Evolutionary conservation across 2,888 invertebrate genomes (phyloP), one percentile per base, ranked within the genome.

Genomic region (Onthophagus sagittarius): DNA sequence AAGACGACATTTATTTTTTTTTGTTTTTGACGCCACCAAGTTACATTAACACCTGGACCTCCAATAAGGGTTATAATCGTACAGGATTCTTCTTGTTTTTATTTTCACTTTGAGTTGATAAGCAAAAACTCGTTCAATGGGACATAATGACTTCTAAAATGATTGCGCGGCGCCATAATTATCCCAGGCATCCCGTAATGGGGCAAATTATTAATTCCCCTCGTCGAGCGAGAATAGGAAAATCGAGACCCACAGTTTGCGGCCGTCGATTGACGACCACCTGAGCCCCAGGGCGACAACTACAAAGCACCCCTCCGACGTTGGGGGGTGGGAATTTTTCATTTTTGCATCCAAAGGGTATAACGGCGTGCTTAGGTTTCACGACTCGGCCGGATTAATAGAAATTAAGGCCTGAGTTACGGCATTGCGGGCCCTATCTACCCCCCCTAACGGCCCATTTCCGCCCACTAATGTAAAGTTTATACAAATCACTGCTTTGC

Each of bases 401-500:
- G 79, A 79, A 78, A 78, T 79, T 79, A 80, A 78, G 78, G 76
- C 75, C 76, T 77, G 77, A 79, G 78, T 79, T 80, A 80, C 78
- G 79, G n/a, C 67, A 32, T 67, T 32, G 71, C 72, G 72, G 23
- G 72, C 75, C 75, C 76, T 80, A 81, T 82, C 80, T 80, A 76
- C 76, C 72, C 64, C 23, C 76, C 70, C 69, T 71, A 75, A 78
- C 76, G 75, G 76, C 79, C 80, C 81, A 81, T 80, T 82, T 79
- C 79, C 79, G 77, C 79, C 79, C 79, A 77, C 80, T 81, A 81
- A 81, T 79, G 81, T 80, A 78, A 80, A 80, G 80, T 81, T 82
- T 81, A 81, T 81, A 81, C 80, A 81, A 81, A 81, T 80, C 79
- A 79, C 77, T 72, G 77, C 77, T 75, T 74, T 76, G 74, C 75